Evolutionary conservation across 2,888 invertebrate species (phyloP).

Genomic region (Nesidiocoris tenuis): DNA sequence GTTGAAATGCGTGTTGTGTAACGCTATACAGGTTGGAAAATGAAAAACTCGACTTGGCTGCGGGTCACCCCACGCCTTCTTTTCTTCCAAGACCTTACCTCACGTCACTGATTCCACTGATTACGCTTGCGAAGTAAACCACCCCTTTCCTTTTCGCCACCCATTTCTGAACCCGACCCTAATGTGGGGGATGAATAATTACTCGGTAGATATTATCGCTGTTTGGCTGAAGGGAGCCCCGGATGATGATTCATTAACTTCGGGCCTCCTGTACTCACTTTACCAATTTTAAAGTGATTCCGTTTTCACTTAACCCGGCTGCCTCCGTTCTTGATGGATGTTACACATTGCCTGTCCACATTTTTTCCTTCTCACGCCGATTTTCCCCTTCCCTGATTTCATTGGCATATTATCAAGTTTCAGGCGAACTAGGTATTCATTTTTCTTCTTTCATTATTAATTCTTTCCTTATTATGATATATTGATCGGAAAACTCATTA

Average conservation of each 20-base stretch:
- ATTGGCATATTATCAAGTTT: background rate
- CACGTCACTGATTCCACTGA: background rate
- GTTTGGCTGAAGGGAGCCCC: background rate
- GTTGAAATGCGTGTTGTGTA: background rate
- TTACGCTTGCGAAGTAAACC: background rate
- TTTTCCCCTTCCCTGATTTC: background rate
- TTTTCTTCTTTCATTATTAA: no score
- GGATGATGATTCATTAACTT: slow-evolving; percentile 15
- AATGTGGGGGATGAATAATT: background rate
- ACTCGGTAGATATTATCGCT: background rate
- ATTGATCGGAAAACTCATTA: no score
- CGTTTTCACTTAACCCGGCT: slow-evolving; percentile 7
- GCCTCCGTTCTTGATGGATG: background rate
- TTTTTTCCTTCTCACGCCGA: background rate
- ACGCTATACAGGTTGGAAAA: background rate
- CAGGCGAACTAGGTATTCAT: no score
- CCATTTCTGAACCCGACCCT: background rate
- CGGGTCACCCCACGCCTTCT: background rate
- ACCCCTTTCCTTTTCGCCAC: no score
- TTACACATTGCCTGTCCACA: background rate
- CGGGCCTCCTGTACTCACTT: background rate
- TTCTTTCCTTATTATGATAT: no score
- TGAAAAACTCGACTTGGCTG: background rate
- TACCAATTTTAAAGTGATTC: slow-evolving; percentile 15
- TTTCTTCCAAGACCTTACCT: background rate